Conservation (phyloP, 2,797 vertebrate genomes). For the Poecilia picta region DNA sequence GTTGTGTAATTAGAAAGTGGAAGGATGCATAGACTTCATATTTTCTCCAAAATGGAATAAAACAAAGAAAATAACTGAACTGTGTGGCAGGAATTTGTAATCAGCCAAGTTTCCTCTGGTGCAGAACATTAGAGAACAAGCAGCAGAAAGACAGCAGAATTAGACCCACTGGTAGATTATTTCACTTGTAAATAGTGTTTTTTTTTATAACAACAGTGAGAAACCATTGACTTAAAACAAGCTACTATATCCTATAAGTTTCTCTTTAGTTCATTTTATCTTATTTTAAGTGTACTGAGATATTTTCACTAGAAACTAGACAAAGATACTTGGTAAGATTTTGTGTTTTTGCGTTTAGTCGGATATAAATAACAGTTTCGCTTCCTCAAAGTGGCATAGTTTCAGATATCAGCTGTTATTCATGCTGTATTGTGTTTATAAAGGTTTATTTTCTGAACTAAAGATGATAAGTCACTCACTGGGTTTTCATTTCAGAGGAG, state of each 20-base stretch:
- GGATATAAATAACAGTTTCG: background rate
- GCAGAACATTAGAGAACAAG: background rate
- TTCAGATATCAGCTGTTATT: background rate
- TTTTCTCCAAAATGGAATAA: background rate
- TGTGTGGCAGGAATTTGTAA: background rate
- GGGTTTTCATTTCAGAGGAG: background rate
- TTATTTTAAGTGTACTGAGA: too few relatives aligned
- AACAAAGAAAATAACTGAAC: background rate
- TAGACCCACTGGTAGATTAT: too few relatives aligned
- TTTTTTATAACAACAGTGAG: too few relatives aligned
- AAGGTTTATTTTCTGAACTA: background rate
- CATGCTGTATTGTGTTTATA: background rate
- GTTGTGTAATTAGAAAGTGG: background rate
- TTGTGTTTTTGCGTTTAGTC: too few relatives aligned
- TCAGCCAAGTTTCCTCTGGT: background rate
- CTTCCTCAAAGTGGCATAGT: background rate
- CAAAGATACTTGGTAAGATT: too few relatives aligned
- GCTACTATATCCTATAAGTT: too few relatives aligned
- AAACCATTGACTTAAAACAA: too few relatives aligned
- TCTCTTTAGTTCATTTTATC: too few relatives aligned
- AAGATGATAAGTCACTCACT: background rate
- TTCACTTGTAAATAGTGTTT: too few relatives aligned
- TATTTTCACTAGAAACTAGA: too few relatives aligned
- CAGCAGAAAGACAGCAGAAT: background rate
- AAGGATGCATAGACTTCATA: background rate